Evolutionary conservation across 1,140 invertebrate species (phyloP).

Genomic region (Scaptomyza hsui): DNA sequence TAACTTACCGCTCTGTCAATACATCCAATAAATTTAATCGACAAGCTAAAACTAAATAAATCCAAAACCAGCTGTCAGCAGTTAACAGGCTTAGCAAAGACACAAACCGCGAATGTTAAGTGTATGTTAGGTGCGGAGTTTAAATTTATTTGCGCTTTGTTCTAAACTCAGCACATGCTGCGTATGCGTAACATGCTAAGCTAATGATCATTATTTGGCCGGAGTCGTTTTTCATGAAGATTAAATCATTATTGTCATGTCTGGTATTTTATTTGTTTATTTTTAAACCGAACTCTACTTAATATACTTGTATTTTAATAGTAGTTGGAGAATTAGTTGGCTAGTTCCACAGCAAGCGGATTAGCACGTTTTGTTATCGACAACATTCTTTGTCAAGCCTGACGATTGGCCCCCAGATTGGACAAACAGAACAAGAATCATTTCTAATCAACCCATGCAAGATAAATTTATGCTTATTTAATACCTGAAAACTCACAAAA

Average conservation of each 20-base stretch:
- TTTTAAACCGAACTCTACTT: neutral
- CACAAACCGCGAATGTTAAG: slow-evolving; percentile 48
- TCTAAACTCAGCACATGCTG: slow-evolving; percentile 25
- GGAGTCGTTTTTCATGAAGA: neutral
- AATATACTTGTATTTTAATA: neutral
- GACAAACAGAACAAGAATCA: slow-evolving; percentile 21
- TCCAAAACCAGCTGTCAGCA: slow-evolving; percentile 27
- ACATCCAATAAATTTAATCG: slow-evolving; percentile 25
- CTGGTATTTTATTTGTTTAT: neutral
- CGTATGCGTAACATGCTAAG: slow-evolving; percentile 42
- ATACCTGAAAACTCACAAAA: slow-evolving; percentile 35
- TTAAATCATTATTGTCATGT: neutral
- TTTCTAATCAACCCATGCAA: slow-evolving; percentile 20
- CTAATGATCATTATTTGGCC: neutral
- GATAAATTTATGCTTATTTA: slow-evolving; percentile 40
- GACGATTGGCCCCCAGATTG: slow-evolving; percentile 22
- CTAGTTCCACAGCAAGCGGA: slow-evolving; percentile 1
- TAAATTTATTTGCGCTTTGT: slow-evolving; percentile 38
- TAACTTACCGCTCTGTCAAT: slow-evolving; percentile 21
- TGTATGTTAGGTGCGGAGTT: slow-evolving; percentile 41
- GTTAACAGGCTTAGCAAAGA: slow-evolving; percentile 40
- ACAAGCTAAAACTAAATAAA: neutral
- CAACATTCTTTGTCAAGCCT: slow-evolving; percentile 25
- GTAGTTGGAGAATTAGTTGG: slow-evolving; percentile 1
- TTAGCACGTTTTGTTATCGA: slow-evolving; percentile 15